These are phyloP conservation scores for Rhabditophanes sp. DNA, from an alignment of 2,888 invertebrate genomes.

Conservation along the genomic window DNA sequence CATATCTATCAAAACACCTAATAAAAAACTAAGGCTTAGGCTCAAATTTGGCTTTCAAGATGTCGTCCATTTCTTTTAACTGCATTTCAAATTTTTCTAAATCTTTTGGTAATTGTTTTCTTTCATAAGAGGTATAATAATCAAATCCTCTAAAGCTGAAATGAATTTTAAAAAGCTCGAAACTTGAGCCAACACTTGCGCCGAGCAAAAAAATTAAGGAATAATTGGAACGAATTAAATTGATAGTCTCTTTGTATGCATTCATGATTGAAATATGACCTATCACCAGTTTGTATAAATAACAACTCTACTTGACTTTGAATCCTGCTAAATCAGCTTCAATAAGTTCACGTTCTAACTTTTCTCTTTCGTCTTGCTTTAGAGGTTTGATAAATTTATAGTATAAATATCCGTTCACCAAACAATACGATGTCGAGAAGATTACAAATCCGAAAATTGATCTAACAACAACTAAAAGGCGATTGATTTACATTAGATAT, in stretches of 20 bases:
- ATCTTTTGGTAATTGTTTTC: constrained; percentile 30
- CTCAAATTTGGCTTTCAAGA: constrained; percentile 2
- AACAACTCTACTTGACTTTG: constrained; percentile 13
- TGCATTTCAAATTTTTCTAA: constrained; percentile 23
- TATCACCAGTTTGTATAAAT: constrained; percentile 1
- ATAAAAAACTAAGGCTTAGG: too few relatives aligned
- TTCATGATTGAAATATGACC: too few relatives aligned
- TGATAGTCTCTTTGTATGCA: constrained; percentile 3
- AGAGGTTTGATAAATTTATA: constrained; percentile 35
- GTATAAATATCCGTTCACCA: constrained; percentile 32
- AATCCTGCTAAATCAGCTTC: constrained; percentile 37
- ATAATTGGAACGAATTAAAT: constrained; percentile 6
- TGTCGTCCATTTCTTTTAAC: constrained; percentile 3
- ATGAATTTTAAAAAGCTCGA: constrained; percentile 35
- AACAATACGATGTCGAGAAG: constrained; percentile 30
- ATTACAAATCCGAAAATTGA: constrained; percentile 29
- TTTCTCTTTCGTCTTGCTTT: constrained; percentile 29
- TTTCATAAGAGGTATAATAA: constrained; percentile 34
- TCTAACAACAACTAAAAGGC: constrained; percentile 24
- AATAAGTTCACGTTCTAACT: constrained; percentile 33
- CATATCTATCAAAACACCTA: too few relatives aligned
- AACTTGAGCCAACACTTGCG: constrained; percentile 25
- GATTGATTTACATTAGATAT: neutral
- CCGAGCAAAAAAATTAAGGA: constrained; percentile 18
- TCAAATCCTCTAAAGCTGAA: constrained; percentile 21